Base-by-base conservation (phyloP, 2,888 invertebrate genomes). In the Luperina testacea region DNA sequence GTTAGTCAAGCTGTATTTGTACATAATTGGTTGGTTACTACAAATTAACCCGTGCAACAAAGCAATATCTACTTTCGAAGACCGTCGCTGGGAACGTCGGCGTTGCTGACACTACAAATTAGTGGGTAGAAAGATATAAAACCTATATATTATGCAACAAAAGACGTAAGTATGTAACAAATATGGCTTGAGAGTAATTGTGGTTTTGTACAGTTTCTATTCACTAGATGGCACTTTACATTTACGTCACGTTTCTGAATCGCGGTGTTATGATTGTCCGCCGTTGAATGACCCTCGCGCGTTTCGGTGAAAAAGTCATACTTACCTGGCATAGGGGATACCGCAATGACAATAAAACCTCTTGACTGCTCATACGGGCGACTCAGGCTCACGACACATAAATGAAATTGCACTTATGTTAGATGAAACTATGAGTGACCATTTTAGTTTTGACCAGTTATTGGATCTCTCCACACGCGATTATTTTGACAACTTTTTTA, bases 321-420 rank as follows among this genome's bases (percentile, higher is more conserved):
- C 69, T 69, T 69, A 69, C 69, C 69, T 69, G 69, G 69, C 69
- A 69, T 72, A 72, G 73, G 48, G 65, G 65, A 73, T 9, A 73
- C 73, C 65, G 73, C n/a, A n/a, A n/a, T n/a, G n/a, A n/a, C n/a
- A n/a, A n/a, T n/a, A n/a, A n/a, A n/a, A n/a, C n/a, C n/a, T n/a
- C n/a, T n/a, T n/a, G n/a, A n/a, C n/a, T n/a, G n/a, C n/a, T n/a
- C n/a, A n/a, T n/a, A n/a, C n/a, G n/a, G n/a, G n/a, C n/a, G n/a
- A n/a, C n/a, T n/a, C n/a, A n/a, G n/a, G n/a, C n/a, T n/a, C n/a
- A n/a, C n/a, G n/a, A n/a, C n/a, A n/a, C n/a, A n/a, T n/a, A n/a
- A n/a, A n/a, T n/a, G n/a, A n/a, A n/a, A n/a, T n/a, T n/a, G n/a
- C n/a, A n/a, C n/a, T n/a, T n/a, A n/a, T n/a, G n/a, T n/a, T n/a